These are phyloP conservation scores for Zoanthus sansibaricus DNA, from an alignment of 92 coral and sea anemone genomes.

Conservation along the genomic window DNA sequence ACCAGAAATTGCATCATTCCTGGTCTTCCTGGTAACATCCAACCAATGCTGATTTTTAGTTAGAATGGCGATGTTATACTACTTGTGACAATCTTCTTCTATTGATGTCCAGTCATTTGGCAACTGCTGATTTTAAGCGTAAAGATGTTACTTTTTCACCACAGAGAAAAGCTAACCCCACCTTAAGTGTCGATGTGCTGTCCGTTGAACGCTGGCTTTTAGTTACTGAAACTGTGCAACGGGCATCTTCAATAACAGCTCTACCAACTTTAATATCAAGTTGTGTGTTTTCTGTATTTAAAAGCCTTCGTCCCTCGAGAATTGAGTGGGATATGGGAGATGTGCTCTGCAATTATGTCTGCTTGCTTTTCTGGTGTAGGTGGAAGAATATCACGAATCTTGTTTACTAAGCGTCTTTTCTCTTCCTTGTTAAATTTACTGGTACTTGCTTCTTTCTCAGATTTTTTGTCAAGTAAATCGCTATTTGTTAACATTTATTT, in stretches of 20 bases:
- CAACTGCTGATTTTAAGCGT: slow-evolving; percentile 32
- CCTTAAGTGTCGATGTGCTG: slow-evolving; percentile 24
- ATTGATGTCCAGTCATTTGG: slow-evolving; percentile 39
- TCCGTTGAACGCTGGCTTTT: slow-evolving; percentile 53
- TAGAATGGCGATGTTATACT: slow-evolving; percentile 25
- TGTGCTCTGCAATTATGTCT: too few species aligned
- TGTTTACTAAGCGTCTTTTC: too few species aligned
- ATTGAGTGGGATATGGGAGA: too few species aligned
- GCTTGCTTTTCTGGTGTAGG: too few species aligned
- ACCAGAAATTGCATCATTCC: too few species aligned
- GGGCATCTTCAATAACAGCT: slow-evolving; percentile 39
- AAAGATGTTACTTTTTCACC: slow-evolving; percentile 25
- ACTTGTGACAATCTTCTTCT: slow-evolving; percentile 37
- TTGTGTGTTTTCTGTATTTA: background rate
- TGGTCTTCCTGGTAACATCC: background rate
- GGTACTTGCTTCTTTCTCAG: too few species aligned
- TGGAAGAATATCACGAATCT: too few species aligned
- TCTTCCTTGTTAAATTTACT: too few species aligned
- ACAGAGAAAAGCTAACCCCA: slow-evolving; percentile 38
- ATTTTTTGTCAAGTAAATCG: too few species aligned
- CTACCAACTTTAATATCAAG: slow-evolving; percentile 31
- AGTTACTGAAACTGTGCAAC: slow-evolving; percentile 30
- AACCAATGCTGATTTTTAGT: background rate
- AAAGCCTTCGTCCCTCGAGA: too few species aligned
- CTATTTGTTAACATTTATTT: too few species aligned